Evolutionary conservation across 2,113 vertebrate genomes (phyloP), one percentile per base, ranked within the genome.

Genomic region (Tinamus guttatus): DNA sequence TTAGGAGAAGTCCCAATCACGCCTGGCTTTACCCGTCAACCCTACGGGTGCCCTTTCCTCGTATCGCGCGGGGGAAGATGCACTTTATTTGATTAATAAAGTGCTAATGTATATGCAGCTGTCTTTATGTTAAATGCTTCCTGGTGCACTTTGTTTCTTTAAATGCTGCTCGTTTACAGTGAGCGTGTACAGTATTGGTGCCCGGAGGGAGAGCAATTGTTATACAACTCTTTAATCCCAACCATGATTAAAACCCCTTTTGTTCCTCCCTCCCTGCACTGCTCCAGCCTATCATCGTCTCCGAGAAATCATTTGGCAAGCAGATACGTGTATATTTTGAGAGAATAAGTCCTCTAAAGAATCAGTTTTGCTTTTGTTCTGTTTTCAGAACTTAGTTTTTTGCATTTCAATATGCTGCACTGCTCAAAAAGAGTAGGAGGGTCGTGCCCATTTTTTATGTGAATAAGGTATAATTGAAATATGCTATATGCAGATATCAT

Each of bases 181-280:
- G 60, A 94, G 85, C 24, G 0, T 88, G 87, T 94, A 91, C 88
- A 94, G 94, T 95, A 71, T 81, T 85, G 90, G 52, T 85, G 95
- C 96, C 95, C 93, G 86, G 94, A 97, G 95, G 96, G 96, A 96
- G 77, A 90, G 87, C 78, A 81, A 89, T 96, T 93, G 95, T 96
- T 95, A 95, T 32, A 95, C 93, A 96, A 95, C 90, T 95, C 94
- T 83, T 95, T 96, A 96, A 97, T 96, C 94, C 10, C 1, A 93
- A 78, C 88, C 82, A 13, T 95, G 94, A 96, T 97, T 96, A 97
- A 96, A 96, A 86, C 85, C 73, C 62, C 80, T 94, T 97, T 96
- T 96, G 94, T 97, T 95, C 85, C 93, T 93, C 87, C 87, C 93
- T 95, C 87, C 73, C 87, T 81, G 87, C 85, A 21, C 73, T 93